phyloP scores from a whole-genome alignment of 2,888 invertebrate species.

The Gryllus longicercus region DNA sequence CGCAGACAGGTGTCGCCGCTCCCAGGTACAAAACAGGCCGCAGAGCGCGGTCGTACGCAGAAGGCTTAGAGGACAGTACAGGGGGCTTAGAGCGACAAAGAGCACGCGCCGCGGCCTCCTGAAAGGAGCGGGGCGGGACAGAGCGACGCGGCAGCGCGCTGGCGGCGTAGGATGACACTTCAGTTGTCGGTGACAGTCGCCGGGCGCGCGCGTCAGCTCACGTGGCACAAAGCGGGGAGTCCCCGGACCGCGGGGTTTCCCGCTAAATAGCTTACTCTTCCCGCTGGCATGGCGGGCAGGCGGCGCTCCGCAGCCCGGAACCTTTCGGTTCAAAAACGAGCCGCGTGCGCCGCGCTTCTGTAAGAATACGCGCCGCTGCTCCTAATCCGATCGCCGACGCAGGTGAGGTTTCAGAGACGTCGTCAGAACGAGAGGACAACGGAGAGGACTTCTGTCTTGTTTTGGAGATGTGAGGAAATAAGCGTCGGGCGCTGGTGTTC shows the following conservation, averaged over 20 bases:
- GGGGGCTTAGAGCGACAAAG: conserved; percentile 8
- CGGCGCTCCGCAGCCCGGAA: neutral
- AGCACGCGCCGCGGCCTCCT: neutral
- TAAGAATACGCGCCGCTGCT: too few species aligned
- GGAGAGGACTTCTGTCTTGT: too few species aligned
- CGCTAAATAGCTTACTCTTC: neutral
- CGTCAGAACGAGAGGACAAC: too few species aligned
- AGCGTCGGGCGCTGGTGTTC: too few species aligned
- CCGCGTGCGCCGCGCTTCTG: too few species aligned
- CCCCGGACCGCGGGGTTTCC: neutral
- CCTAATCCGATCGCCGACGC: too few species aligned
- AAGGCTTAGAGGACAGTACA: conserved; percentile 17
- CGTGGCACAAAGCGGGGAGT: neutral
- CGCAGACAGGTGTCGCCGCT: neutral
- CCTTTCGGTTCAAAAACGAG: too few species aligned
- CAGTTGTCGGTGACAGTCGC: neutral
- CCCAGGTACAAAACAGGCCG: neutral
- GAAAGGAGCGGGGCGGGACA: neutral
- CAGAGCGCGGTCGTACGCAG: conserved; percentile 17
- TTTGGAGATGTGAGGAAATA: too few species aligned
- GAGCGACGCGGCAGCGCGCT: neutral
- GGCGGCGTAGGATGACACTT: neutral
- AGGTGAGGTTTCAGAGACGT: too few species aligned
- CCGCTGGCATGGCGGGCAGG: neutral
- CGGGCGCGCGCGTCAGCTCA: neutral